Base-by-base conservation (phyloP, 2,797 vertebrate genomes). In the Hydrophis major region DNA sequence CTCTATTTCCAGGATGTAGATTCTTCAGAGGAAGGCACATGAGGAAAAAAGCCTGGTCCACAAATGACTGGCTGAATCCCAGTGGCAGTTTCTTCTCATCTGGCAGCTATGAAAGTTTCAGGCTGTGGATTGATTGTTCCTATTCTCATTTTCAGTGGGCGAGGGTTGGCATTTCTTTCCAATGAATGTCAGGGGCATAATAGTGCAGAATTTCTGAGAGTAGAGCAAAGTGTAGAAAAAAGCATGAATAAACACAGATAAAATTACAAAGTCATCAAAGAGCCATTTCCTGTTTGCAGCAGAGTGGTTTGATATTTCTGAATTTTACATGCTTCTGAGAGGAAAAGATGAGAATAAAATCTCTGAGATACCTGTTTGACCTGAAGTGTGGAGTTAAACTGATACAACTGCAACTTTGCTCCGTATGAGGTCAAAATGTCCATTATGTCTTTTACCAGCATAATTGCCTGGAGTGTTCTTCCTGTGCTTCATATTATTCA, bases 251-350 rank as follows among this genome's bases (percentile, higher is more conserved):
- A 97, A 93, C 96, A 96, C 78, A 92, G 55, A 87, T 88, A 95
- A 96, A 97, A 96, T 88, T 91, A 94, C 95, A 88, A 96, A 97
- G 95, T 95, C 95, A 97, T 96, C 96, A 97, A 96, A 96, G 97
- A 96, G 93, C 89, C 66, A 95, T 95, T 98, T 98, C 97, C 97
- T 97, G 96, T 96, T 96, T 96, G 95, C 91, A 95, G 95, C 27
- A 1, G 57, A 96, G 91, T 20, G 92, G 96, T 97, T 97, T 97
- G 94, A 93, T 37, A 93, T 12, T 93, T 89, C 94, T 89, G 89
- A 1, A 89, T 87, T 95, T 96, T 95, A 92, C 90, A 95, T 95
- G 96, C 96, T 91, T 91, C 25, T 0, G 91, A 96, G 94, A 90
- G 95, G 96, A 96, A 93, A 83, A 92, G 92, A 94, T 95, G 95